Conservation (phyloP, 2,113 vertebrate species). For the Gorsachius goisagi region DNA sequence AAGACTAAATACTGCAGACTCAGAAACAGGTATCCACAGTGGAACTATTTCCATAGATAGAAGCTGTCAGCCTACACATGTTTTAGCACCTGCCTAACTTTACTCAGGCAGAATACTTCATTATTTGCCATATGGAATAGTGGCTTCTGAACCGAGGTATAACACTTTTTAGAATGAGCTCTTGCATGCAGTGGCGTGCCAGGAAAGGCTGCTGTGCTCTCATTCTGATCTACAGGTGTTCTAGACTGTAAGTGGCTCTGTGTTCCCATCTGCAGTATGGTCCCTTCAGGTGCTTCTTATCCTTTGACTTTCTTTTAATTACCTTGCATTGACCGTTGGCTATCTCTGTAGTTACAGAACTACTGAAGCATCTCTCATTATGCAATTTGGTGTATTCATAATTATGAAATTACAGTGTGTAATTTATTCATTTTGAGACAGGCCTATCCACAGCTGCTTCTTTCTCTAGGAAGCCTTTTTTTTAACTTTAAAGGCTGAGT, state of each 20-base stretch:
- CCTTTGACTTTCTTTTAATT: not conserved
- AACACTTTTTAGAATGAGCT: not conserved
- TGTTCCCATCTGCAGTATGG: not conserved
- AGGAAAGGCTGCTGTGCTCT: not conserved
- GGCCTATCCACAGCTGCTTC: not conserved
- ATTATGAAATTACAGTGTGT: constrained; percentile 17
- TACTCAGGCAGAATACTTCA: not conserved
- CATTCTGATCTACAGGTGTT: not conserved
- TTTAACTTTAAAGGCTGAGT: not conserved
- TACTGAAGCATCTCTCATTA: constrained; percentile 11
- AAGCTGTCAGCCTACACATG: not conserved
- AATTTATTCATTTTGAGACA: constrained; percentile 48
- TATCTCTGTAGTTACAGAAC: constrained; percentile 6
- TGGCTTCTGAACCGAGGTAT: not conserved
- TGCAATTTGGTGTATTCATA: not conserved
- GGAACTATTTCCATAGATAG: not conserved
- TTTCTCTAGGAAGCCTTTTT: not conserved
- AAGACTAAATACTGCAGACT: not conserved
- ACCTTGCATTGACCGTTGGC: not conserved
- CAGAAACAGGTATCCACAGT: not conserved
- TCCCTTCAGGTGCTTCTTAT: not conserved
- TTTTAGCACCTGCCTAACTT: not conserved
- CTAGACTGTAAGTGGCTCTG: not conserved
- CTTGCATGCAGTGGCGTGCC: not conserved
- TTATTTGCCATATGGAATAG: not conserved